These are phyloP conservation scores for Sitophilus oryzae DNA, from an alignment of 1,140 invertebrate genomes.

Conservation along the genomic window DNA sequence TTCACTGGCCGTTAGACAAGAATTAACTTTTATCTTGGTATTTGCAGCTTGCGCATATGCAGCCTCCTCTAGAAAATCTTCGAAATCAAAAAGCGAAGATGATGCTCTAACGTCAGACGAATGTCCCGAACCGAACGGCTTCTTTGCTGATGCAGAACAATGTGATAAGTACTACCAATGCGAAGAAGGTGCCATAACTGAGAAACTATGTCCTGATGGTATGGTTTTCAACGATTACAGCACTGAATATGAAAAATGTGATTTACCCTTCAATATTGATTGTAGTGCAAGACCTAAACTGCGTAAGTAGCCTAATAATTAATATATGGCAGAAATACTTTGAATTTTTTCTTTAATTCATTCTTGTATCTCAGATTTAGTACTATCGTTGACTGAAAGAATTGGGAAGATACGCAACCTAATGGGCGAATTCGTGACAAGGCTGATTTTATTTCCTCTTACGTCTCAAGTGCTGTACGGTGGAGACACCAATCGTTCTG, in stretches of 20 bases:
- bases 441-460: too few relatives aligned
- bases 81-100: constrained; percentile 12
- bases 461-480: too few relatives aligned
- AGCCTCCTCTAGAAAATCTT: constrained; percentile 6
- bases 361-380: too few relatives aligned
- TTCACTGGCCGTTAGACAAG: background rate
- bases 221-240: constrained; percentile 86
- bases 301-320: constrained; percentile 57
- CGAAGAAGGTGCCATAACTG: constrained; percentile 61
- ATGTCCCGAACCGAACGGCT: constrained; percentile 78
- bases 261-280: constrained; percentile 80
- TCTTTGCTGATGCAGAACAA: constrained; percentile 77
- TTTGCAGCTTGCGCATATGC: constrained; percentile 8
- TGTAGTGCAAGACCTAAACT: constrained; percentile 68
- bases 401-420: too few relatives aligned
- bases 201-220: constrained; percentile 82
- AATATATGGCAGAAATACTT: constrained; percentile 5
- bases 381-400: too few relatives aligned
- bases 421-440: too few relatives aligned
- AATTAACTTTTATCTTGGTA: background rate
- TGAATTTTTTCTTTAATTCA: too few relatives aligned
- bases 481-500: too few relatives aligned
- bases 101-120: constrained; percentile 49
- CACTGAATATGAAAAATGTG: constrained; percentile 76
- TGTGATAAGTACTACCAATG: constrained; percentile 90